phyloP scores from a whole-genome alignment of 1,140 invertebrate genomes.

The Scaptodrosophila lebanonensis region DNA sequence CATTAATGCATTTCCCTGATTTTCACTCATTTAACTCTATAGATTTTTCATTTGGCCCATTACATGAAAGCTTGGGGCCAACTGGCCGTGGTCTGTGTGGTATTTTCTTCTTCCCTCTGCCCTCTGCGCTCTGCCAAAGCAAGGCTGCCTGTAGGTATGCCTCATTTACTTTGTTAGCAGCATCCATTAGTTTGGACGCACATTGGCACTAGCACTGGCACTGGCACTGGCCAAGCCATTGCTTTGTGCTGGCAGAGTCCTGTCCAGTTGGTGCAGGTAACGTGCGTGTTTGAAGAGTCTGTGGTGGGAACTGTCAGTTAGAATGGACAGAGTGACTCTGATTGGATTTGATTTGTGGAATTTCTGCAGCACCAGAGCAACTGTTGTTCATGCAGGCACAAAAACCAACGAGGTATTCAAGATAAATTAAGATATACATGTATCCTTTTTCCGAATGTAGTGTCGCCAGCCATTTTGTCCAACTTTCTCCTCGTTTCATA shows the following conservation, averaged over 20 bases:
- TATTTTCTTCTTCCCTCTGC: slow-evolving; percentile 9
- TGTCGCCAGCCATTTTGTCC: too few relatives aligned
- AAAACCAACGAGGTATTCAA: too few relatives aligned
- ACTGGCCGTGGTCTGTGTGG: slow-evolving; percentile 14
- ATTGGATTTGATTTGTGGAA: too few relatives aligned
- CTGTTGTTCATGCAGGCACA: too few relatives aligned
- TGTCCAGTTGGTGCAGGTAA: slow-evolving; percentile 16
- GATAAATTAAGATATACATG: too few relatives aligned
- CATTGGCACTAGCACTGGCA: slow-evolving; percentile 40
- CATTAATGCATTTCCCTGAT: slow-evolving; percentile 72
- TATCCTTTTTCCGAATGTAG: too few relatives aligned
- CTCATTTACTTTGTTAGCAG: slow-evolving; percentile 71
- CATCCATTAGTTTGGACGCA: slow-evolving; percentile 70
- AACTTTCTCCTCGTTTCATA: too few relatives aligned
- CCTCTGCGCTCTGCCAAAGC: slow-evolving; percentile 29
- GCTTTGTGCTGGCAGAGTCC: neutral
- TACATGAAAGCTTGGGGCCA: slow-evolving; percentile 35
- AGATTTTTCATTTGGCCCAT: slow-evolving; percentile 72
- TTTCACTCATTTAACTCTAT: slow-evolving; percentile 71
- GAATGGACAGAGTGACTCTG: too few relatives aligned
- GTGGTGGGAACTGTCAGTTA: too few relatives aligned
- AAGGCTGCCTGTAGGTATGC: slow-evolving; percentile 46
- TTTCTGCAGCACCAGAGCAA: too few relatives aligned
- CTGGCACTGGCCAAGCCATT: neutral
- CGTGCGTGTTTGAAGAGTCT: too few relatives aligned